Evolutionary conservation across 2,113 vertebrate genomes (phyloP), one percentile per base, ranked within the genome.

Genomic region (Ciconia maguari): DNA sequence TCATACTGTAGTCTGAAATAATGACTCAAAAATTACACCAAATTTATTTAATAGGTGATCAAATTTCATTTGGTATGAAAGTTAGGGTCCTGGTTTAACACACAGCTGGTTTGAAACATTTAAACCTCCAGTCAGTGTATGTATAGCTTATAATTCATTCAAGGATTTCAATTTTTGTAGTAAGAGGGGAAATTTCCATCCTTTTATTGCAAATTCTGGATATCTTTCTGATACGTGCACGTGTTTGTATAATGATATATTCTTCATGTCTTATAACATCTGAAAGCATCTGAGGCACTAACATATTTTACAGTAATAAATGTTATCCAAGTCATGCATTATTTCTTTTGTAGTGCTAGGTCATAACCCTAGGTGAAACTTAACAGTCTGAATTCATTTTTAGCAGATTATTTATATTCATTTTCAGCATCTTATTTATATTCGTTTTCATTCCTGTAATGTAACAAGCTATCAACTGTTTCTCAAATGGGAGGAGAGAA

Each of bases 381-480:
- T 66, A 89, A 66, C 22, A 84, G 9, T 60, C 30, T 7, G 51
- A 82, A 60, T 57, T 84, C 9, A 65, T 54, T 87, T 90, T 93
- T 92, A 81, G 27, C 25, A 78, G 32, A 19, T 89, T 70, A 64
- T 93, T 83, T 85, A 30, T 75, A 80, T 68, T 91, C 4, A 87
- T 95, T 93, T 96, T 93, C 71, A 81, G 36, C 21, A 85, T 32
- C 25, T 85, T 69, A 60, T 90, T 82, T 87, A 30, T 78, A 74
- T 68, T 90, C 5, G 81, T 94, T 93, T 96, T 92, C 74, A 80
- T 87, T 94, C 66, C 26, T 68, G 34, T 61, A 94, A 49, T 54
- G 30, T 65, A 75, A 30, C 38, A 72, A 80, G 13, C 30, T 79
- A 49, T 80, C 0, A 0, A 72, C n/a, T 79, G 2, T 87, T 93